These are phyloP conservation scores for Phaethornis superciliosus DNA, from an alignment of 2,113 vertebrate genomes.

Conservation along the genomic window DNA sequence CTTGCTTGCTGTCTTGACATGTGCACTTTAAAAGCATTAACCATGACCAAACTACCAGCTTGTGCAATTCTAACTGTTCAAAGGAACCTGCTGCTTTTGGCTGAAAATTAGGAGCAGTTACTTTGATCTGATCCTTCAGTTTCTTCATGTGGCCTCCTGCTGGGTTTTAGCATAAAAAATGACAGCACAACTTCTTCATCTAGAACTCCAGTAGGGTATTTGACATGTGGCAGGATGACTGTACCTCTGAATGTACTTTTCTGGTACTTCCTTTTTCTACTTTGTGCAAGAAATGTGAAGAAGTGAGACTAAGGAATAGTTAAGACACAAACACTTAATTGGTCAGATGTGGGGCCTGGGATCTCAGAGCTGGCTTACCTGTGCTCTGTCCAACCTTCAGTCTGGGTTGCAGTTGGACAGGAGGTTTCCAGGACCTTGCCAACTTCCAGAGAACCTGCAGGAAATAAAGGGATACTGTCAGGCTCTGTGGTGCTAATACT, in stretches of 20 bases:
- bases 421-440: not conserved
- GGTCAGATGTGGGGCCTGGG: not conserved
- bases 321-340: not conserved
- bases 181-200: not conserved
- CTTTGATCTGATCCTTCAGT: not conserved
- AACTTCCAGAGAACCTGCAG: not conserved
- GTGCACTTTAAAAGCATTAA: not conserved
- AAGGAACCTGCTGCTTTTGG: not conserved
- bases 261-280: not conserved
- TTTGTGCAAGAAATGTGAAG: not conserved
- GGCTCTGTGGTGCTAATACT: not conserved
- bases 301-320: not conserved
- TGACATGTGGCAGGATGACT: not conserved
- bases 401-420: not conserved
- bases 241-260: not conserved
- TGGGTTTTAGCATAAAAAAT: not conserved
- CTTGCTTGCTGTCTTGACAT: not conserved
- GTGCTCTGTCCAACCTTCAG: not conserved
- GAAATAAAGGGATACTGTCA: not conserved
- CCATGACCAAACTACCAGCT: not conserved
- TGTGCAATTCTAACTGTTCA: not conserved
- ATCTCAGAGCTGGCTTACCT: not conserved
- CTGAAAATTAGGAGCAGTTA: not conserved
- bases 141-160: not conserved
- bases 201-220: too few relatives aligned